Percentiles rank a stretch among this genome's conserved stretches.
Evolutionary conservation across 2,888 invertebrate genomes (phyloP).

Genomic region (Actias luna): DNA sequence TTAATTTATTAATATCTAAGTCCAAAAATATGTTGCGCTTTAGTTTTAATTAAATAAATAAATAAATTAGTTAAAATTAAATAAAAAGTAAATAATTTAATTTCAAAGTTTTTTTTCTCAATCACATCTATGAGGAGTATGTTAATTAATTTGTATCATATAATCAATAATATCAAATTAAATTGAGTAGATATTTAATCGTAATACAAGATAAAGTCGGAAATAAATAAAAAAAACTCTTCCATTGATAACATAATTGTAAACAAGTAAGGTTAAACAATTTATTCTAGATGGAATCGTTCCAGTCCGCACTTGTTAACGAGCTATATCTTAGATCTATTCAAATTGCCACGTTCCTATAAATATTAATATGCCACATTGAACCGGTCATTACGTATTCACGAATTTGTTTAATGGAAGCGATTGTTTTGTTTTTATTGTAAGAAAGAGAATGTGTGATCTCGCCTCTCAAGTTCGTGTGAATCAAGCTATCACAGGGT

Average conservation of each 20-base stretch:
- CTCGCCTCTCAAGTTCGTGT: constrained; percentile 58
- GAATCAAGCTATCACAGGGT: constrained; percentile 56
- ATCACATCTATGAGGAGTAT: no score
- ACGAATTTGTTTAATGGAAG: constrained; percentile 74
- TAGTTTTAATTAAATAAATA: no score
- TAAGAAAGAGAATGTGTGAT: constrained; percentile 43
- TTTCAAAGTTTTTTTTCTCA: no score
- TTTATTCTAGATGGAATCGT: constrained; percentile 52
- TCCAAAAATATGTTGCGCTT: no score
- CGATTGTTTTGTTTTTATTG: constrained; percentile 70
- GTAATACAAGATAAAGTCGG: constrained; percentile 1
- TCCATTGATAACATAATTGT: constrained; percentile 66
- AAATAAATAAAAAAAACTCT: constrained; percentile 4
- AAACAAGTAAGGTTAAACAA: constrained; percentile 45
- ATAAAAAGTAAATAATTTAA: no score
- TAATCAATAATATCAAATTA: background rate
- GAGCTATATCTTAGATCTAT: constrained; percentile 72
- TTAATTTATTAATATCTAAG: no score
- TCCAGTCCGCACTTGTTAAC: constrained; percentile 43
- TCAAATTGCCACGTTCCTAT: constrained; percentile 60
- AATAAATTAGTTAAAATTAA: no score
- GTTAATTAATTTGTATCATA: no score
- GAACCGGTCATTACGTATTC: constrained; percentile 65
- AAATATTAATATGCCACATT: constrained; percentile 72
- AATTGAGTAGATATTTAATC: background rate